Evolutionary conservation across 2,113 vertebrate species (phyloP).

Genomic region (Sebastes schlegelii): DNA sequence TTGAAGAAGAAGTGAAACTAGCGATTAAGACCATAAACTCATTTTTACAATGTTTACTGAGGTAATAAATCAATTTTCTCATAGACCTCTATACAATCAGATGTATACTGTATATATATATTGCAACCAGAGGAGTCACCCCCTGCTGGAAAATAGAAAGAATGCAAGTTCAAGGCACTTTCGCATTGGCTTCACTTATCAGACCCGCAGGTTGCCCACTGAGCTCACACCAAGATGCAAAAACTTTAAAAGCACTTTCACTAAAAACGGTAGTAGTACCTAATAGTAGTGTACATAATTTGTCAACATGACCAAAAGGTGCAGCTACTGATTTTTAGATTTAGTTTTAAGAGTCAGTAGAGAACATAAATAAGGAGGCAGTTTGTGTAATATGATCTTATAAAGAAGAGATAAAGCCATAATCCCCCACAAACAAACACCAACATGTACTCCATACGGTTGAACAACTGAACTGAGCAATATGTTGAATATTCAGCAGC

Average conservation of each 20-base stretch:
- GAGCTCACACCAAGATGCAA: neutral
- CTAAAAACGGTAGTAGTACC: too few species aligned
- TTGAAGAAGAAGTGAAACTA: too few species aligned
- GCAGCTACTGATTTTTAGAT: neutral
- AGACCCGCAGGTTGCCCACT: too few species aligned
- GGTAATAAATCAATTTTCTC: too few species aligned
- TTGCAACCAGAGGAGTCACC: too few species aligned
- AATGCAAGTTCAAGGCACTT: too few species aligned
- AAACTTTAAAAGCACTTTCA: neutral
- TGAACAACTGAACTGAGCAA: neutral
- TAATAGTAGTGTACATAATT: neutral
- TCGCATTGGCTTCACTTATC: too few species aligned
- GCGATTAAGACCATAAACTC: too few species aligned
- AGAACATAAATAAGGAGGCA: neutral
- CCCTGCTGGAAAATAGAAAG: too few species aligned
- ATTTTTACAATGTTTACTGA: too few species aligned
- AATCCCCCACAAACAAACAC: neutral
- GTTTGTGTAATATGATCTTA: neutral
- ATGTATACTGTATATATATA: too few species aligned
- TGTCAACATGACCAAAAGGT: neutral
- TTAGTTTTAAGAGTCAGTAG: neutral
- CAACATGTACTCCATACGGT: neutral
- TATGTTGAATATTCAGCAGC: neutral
- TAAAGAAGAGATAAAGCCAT: conserved; percentile 6
- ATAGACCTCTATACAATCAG: too few species aligned